A percentile compares a stretch with the other conserved stretches of the same genome.
Evolutionary conservation across 2,888 invertebrate species (phyloP).

Genomic region (Diplolepis rosae): DNA sequence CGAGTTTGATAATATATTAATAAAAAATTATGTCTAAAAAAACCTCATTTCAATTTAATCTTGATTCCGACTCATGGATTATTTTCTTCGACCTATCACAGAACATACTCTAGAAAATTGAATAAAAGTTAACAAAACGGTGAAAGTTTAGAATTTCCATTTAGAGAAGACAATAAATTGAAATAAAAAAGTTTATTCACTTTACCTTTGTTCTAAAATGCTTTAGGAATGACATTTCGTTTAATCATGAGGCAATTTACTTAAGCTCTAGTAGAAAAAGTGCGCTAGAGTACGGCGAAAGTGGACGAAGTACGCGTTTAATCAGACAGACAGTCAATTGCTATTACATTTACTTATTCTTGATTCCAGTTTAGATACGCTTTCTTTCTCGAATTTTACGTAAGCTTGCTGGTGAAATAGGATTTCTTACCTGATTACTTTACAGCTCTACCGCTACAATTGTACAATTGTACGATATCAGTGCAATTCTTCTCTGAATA

Average conservation of each 20-base stretch:
- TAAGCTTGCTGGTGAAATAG: slow-evolving; percentile 20
- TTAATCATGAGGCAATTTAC: neutral
- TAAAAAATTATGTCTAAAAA: neutral
- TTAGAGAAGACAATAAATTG: neutral
- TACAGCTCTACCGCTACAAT: neutral
- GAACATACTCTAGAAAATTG: too few species aligned
- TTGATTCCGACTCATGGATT: too few species aligned
- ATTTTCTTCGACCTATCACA: too few species aligned
- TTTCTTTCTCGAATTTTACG: neutral
- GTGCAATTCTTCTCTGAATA: slow-evolving; percentile 2
- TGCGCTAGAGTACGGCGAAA: neutral
- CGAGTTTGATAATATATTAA: too few species aligned
- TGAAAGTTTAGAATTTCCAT: neutral
- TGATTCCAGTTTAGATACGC: neutral
- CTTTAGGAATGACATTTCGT: neutral
- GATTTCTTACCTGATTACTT: slow-evolving; percentile 10
- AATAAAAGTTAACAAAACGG: too few species aligned
- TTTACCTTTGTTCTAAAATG: neutral
- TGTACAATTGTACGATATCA: slow-evolving; percentile 3
- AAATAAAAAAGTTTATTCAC: neutral
- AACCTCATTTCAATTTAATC: too few species aligned
- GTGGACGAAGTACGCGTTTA: slow-evolving; percentile 3
- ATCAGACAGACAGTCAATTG: slow-evolving; percentile 3
- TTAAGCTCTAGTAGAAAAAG: neutral
- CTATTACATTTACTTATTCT: slow-evolving; percentile 16